Base-by-base conservation (phyloP, 2,113 vertebrate genomes). In the Alligator mississippiensis region DNA sequence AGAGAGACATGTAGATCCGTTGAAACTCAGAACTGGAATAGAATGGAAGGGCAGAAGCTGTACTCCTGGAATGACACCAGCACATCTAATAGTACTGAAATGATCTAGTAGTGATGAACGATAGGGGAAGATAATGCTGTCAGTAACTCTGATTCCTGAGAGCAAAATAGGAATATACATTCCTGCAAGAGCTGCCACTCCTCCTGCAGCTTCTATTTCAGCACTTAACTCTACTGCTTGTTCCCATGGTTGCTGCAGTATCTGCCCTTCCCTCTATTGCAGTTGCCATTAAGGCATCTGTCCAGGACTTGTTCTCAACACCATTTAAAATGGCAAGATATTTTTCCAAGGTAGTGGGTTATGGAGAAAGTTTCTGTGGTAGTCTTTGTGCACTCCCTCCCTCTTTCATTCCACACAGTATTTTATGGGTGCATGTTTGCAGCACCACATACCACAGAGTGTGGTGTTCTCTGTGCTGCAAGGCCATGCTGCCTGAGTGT, bases 191-290 rank as follows among this genome's bases (percentile, higher is more conserved):
- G 4, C 22, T 81, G 13, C 2, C 85, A 4, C 11, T 83, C 63
- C 17, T 60, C 2, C 64, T 74, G 55, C 16, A 27, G 25, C 62
- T 78, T 59, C 57, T 88, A 5, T 61, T 87, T 93, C 68, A 87
- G 62, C 55, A 30, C 12, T 5, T 94, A 9, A 21, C 59, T 84
- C 61, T 89, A 58, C 14, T 68, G 64, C 77, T 86, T 87, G 77
- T 96, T 95, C 77, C 84, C 68, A 61, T 80, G 77, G 80, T 24
- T 77, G 21, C n/a, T 80, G 24, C 84, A 88, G 78, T 90, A 16
- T 78, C 58, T 28, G 66, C 24, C 13, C 60, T 93, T n/a, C 68
- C 34, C 82, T 87, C 68, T 58, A 75, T 54, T 66, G 77, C 21
- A 86, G 28, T 74, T 92, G 61, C 61, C 62, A 55, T 85, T 85